These are phyloP conservation scores for Poeciliopsis occidentalis DNA, from an alignment of 2,113 vertebrate species.

Conservation along the genomic window DNA sequence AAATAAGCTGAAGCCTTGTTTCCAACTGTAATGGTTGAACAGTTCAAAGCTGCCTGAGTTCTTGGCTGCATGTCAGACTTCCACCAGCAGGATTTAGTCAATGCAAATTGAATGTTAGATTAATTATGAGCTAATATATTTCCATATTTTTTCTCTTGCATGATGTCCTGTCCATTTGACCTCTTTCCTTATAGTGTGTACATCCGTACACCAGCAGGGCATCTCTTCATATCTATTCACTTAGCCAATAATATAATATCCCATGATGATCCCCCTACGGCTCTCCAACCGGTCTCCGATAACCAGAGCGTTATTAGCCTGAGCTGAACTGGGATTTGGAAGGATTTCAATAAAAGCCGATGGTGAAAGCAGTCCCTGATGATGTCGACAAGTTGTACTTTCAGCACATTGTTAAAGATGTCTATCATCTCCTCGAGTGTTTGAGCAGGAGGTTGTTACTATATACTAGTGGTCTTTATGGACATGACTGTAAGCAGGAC, in stretches of 20 bases:
- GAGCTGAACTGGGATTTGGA: not conserved
- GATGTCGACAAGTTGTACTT: constrained; percentile 27
- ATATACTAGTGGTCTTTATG: constrained; percentile 20
- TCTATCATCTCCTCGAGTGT: constrained; percentile 22
- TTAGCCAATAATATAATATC: constrained; percentile 35
- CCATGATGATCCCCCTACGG: constrained; percentile 30
- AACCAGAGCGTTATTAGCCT: constrained; percentile 14
- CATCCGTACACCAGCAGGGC: constrained; percentile 32
- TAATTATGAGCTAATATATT: not conserved
- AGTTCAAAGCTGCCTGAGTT: constrained; percentile 50
- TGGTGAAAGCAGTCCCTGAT: constrained; percentile 19
- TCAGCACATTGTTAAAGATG: constrained; percentile 22
- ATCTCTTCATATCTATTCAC: constrained; percentile 30
- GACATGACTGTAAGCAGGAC: constrained; percentile 43
- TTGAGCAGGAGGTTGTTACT: constrained; percentile 45
- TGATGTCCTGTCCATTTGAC: not conserved
- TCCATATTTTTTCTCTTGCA: not conserved
- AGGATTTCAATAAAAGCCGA: constrained; percentile 17
- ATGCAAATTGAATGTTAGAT: constrained; percentile 20
- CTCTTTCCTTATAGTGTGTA: not conserved
- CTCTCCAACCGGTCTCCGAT: constrained; percentile 13
- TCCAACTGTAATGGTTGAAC: constrained; percentile 37
- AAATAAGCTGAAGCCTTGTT: constrained; percentile 7
- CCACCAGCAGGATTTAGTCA: not conserved
- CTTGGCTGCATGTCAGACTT: constrained; percentile 25